A percentile compares a stretch with the other conserved stretches of the same genome.
Conservation (phyloP, 2,888 invertebrate species). For the Troides aeacus region DNA sequence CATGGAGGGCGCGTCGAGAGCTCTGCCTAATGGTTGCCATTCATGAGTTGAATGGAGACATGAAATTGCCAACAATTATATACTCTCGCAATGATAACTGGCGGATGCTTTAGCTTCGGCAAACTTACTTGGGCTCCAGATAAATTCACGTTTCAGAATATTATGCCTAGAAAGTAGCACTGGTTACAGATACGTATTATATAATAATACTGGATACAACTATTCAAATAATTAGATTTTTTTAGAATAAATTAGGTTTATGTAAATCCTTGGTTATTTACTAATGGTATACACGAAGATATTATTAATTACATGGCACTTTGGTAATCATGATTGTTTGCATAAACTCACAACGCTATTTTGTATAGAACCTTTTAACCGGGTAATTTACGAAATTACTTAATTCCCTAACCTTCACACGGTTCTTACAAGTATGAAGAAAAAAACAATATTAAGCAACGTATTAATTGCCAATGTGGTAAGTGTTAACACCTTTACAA, state of each 20-base stretch:
- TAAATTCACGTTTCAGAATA: constrained; percentile 20
- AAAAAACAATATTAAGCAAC: no score
- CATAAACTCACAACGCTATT: no score
- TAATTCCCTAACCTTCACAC: no score
- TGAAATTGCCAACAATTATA: constrained; percentile 79
- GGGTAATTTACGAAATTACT: background rate
- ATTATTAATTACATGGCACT: no score
- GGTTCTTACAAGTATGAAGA: no score
- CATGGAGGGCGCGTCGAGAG: constrained; percentile 68
- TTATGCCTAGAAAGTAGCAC: constrained; percentile 16
- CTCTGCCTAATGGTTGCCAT: constrained; percentile 75
- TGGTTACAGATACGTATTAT: background rate
- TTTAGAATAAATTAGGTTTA: no score
- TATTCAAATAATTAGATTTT: no score
- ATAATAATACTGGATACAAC: background rate
- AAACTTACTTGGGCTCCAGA: constrained; percentile 51
- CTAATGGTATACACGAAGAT: no score
- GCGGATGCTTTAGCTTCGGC: constrained; percentile 61
- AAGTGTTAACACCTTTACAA: no score
- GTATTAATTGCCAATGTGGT: no score
- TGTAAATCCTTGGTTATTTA: no score
- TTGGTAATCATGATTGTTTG: no score
- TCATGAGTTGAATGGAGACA: constrained; percentile 75
- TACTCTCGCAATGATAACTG: constrained; percentile 77
- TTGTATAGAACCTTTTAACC: background rate